phyloP scores from a whole-genome alignment of 30 jellyfish, hydroid and myxozoan species.

The Cassiopea xamachana region DNA sequence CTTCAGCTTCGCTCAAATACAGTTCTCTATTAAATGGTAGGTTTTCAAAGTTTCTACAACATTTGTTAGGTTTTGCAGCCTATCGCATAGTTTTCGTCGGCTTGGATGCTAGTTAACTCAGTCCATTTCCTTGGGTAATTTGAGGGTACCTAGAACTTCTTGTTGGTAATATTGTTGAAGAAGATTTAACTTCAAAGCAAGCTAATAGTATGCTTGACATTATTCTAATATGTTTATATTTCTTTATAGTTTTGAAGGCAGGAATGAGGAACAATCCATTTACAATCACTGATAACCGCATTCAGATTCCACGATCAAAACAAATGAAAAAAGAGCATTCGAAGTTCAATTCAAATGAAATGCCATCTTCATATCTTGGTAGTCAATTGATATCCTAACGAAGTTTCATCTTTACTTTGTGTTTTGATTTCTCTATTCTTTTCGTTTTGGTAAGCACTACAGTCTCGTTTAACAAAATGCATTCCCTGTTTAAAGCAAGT shows the following conservation, averaged over 20 bases:
- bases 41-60: not conserved
- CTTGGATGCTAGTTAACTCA: no score
- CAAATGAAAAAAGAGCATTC: constrained; percentile 25
- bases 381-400: not conserved
- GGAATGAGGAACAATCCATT: constrained; percentile 22
- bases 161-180: no score
- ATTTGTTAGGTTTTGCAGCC: not conserved
- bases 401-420: not conserved
- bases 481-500: not conserved
- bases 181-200: no score
- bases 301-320: constrained; percentile 57
- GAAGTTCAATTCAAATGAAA: constrained; percentile 12
- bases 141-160: no score
- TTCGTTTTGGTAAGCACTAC: no score
- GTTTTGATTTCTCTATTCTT: not conserved
- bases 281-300: constrained; percentile 51
- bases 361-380: constrained; percentile 25
- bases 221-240: no score
- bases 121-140: no score
- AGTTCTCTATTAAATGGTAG: constrained; percentile 59
- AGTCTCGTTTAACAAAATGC: no score
- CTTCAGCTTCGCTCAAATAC: constrained; percentile 64
- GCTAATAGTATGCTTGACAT: no score
- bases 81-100: not conserved
- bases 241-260: constrained; percentile 15